Evolutionary conservation across 1,140 invertebrate genomes (phyloP), one percentile per base, ranked within the genome.

Genomic region (Dolichoris vasculosae): DNA sequence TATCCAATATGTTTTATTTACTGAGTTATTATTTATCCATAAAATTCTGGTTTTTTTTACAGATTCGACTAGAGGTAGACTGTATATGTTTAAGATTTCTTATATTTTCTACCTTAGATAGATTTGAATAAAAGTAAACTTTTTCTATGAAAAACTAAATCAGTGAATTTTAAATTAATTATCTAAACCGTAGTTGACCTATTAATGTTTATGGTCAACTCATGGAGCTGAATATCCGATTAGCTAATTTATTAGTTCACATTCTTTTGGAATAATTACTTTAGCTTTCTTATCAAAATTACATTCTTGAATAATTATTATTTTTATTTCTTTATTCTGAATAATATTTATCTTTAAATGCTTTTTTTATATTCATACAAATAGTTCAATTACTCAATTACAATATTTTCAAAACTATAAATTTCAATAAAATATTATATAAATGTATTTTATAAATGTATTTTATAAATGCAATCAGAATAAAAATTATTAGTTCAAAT

Each of bases 201-300:
- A 43, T 20, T 43, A 23, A 43, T n/a, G 38, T 73, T 43, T 73
- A 43, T 17, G 23, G 69, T 73, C 40, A 69, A 69, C 15, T 38
- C 17, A 38, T 38, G 20, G 17, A 69, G 30, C 67, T 38, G n/a
- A n/a, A 8, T 43, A 73, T 43, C 69, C 69, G 43, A 73, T 73
- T 73, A 73, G 69, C 20, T 73, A 73, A 73, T 73, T 23, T 73
- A 73, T 73, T 43, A 73, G 40, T n/a, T 43, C 40, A 38, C 40
- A 43, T 43, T 73, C 40, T 40, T 26, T 23, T 43, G 38, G 20
- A 73, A 38, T 43, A 73, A 73, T 43, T 73, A 73, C 43, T 73
- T 11, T 73, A 73, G 43, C 0, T 43, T 73, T 43, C 38, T 73
- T 73, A 73, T 73, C 69, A 73, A 6, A 43, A 15, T 13, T 73